Base-by-base conservation (phyloP, 2,797 vertebrate genomes). In the Miichthys miiuy region DNA sequence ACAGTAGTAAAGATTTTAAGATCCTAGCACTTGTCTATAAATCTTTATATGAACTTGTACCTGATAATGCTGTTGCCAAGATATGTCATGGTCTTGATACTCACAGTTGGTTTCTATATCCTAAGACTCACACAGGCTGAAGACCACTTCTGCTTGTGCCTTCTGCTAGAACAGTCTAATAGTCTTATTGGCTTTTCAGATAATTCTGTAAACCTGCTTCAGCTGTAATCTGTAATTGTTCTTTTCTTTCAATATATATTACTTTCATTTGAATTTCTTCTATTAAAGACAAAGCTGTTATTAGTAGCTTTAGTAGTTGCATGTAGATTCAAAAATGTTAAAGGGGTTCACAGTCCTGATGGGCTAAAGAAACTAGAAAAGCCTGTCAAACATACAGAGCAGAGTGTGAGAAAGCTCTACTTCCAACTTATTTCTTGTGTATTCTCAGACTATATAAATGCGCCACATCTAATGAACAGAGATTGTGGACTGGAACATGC, bases 391-490 rank as follows among this genome's bases (percentile, higher is more conserved):
- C 11, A 44, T 38, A 61, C 0, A 9, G 14, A 65, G 9, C 16
- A 0, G 20, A 16, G 3, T 17, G 27, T 21, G 11, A 23, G 13
- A 56, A 34, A 70, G 25, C 38, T 61, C 2, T 18, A 14, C 12
- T 34, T 67, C 18, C 16, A 42, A 34, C 5, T 14, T 17, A 60
- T 44, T 52, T 9, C 23, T 62, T 67, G 30, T 68, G 57, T 58
- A 57, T 72, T 68, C n/a, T 61, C 20, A 68, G 41, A 41, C 60
- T 56, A 52, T n/a, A 30, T 54, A 77, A 77, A 51, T 69, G 73
- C 5, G 1, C 6, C 6, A 54, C 1, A 68, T 60, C 44, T 52
- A 58, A 77, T 64, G 25, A 71, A 66, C 47, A 64, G 4, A 55
- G 44, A 55, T 2, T 21, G 20, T 38, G 23, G 51, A 16, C n/a